Evolutionary conservation across 2,888 invertebrate genomes (phyloP).

Genomic region (Cantharis rustica): DNA sequence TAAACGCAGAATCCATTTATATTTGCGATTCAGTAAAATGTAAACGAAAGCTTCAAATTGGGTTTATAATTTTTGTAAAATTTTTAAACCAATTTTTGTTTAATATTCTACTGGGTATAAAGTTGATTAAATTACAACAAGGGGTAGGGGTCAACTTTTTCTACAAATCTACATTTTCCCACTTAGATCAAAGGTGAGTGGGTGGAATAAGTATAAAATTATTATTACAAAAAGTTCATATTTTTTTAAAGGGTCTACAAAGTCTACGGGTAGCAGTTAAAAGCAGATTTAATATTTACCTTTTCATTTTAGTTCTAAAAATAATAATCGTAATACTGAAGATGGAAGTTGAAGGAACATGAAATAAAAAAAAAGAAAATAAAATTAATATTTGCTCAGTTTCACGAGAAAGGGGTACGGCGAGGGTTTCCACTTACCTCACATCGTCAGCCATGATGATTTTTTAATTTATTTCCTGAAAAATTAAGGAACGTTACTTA

Average conservation of each 20-base stretch:
- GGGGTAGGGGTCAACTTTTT: background rate
- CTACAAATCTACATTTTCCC: background rate
- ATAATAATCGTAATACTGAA: slow-evolving; percentile 19
- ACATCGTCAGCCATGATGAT: slow-evolving; percentile 89
- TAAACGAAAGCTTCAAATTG: background rate
- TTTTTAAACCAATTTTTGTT: background rate
- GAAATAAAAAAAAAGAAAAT: slow-evolving; percentile 17
- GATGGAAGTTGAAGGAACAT: background rate
- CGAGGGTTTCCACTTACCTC: slow-evolving; percentile 51
- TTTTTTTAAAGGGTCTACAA: background rate
- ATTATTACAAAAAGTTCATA: background rate
- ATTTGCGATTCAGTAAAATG: background rate
- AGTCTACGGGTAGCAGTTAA: background rate
- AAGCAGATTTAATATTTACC: slow-evolving; percentile 16
- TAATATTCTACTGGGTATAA: background rate
- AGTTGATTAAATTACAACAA: background rate
- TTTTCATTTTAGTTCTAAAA: slow-evolving; percentile 12
- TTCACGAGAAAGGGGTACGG: background rate
- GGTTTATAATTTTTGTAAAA: background rate
- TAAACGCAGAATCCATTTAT: background rate
- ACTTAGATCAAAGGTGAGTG: background rate
- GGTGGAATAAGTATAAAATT: background rate
- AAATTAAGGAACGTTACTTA: slow-evolving; percentile 40
- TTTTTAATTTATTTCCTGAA: slow-evolving; percentile 62
- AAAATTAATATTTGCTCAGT: background rate